These are phyloP conservation scores for Acipenser transmontanus DNA, from an alignment of 2,797 vertebrate species.

Conservation along the genomic window DNA sequence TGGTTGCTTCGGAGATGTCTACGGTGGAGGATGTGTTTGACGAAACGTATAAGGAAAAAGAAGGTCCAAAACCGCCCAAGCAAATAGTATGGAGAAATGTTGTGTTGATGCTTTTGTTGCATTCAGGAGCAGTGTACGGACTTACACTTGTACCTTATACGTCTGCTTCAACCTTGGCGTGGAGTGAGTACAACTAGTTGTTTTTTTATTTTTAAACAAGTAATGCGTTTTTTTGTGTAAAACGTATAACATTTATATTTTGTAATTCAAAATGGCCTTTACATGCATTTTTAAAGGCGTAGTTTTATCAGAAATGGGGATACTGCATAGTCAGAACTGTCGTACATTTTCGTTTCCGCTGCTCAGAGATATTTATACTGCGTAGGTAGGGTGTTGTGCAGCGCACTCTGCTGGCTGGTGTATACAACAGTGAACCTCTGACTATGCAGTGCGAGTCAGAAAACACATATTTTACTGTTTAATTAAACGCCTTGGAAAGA, in stretches of 20 bases:
- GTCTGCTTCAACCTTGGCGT: constrained; percentile 64
- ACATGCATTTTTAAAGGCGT: constrained; percentile 8
- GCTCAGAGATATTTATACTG: too few species aligned
- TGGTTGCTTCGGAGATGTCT: not conserved
- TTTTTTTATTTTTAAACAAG: not conserved
- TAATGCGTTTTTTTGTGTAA: not conserved
- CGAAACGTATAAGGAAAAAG: constrained; percentile 72
- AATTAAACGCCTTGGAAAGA: too few species aligned
- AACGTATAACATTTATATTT: not conserved
- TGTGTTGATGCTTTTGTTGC: constrained; percentile 77
- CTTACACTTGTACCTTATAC: constrained; percentile 61
- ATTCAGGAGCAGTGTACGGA: constrained; percentile 61
- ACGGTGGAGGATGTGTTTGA: constrained; percentile 74
- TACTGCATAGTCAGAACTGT: too few species aligned
- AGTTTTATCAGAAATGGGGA: not conserved
- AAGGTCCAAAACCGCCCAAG: constrained; percentile 70
- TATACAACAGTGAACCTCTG: too few species aligned
- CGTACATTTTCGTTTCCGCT: too few species aligned
- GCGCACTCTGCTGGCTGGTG: too few species aligned
- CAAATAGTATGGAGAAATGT: constrained; percentile 87
- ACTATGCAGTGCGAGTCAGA: too few species aligned
- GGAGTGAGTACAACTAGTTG: constrained; percentile 65
- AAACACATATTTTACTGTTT: too few species aligned
- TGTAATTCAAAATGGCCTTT: constrained; percentile 6
- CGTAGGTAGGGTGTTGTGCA: too few species aligned